These are phyloP conservation scores for Drosophila yakuba DNA, from an alignment of 1,140 invertebrate genomes.

Conservation along the genomic window DNA sequence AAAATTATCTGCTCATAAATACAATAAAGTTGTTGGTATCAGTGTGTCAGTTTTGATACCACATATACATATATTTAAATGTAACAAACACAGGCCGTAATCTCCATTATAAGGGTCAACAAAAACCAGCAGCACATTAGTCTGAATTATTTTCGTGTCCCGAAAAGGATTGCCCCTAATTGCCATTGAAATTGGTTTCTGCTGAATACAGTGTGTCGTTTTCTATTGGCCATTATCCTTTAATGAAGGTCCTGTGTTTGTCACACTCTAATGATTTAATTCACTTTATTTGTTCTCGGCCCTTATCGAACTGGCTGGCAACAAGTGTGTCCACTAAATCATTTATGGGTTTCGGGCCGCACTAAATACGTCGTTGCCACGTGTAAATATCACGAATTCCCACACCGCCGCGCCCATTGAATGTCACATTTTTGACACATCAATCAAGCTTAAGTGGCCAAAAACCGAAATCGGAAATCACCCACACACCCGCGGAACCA, in stretches of 20 bases:
- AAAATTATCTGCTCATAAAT: constrained; percentile 19
- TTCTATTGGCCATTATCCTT: constrained; percentile 30
- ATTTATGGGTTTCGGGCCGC: constrained; percentile 25
- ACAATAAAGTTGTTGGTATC: constrained; percentile 1
- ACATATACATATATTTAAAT: not conserved
- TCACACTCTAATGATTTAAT: constrained; percentile 52
- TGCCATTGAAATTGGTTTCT: constrained; percentile 28
- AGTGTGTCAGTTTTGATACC: not conserved
- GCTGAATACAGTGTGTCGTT: constrained; percentile 1
- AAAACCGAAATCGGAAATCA: constrained; percentile 2
- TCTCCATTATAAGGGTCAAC: constrained; percentile 11
- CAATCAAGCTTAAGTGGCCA: constrained; percentile 66
- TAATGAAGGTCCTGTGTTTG: constrained; percentile 35
- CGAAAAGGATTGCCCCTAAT: constrained; percentile 24
- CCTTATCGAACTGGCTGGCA: constrained; percentile 15
- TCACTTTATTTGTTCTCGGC: constrained; percentile 27
- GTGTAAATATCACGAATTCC: constrained; percentile 37
- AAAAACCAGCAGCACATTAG: constrained; percentile 22
- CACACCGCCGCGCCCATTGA: constrained; percentile 3
- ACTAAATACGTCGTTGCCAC: constrained; percentile 23
- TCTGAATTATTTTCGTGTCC: constrained; percentile 9
- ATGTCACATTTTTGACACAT: constrained; percentile 58
- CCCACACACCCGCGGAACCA: not conserved
- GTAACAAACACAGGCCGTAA: constrained; percentile 8
- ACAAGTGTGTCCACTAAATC: constrained; percentile 45